These are phyloP conservation scores for Carcharodon carcharias DNA, from an alignment of 2,797 vertebrate species.

Conservation along the genomic window DNA sequence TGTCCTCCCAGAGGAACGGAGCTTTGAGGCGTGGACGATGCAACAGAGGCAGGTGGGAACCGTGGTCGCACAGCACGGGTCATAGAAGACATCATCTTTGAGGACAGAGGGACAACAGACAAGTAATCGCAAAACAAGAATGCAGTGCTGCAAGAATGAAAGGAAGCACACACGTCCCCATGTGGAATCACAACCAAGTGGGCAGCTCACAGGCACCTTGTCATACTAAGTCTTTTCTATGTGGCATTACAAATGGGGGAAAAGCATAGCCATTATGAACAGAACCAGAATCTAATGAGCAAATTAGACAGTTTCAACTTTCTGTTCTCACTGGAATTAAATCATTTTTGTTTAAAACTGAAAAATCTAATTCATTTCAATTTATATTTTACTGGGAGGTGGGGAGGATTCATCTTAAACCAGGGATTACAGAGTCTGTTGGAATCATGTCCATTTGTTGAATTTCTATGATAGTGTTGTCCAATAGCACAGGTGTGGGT, in stretches of 20 bases:
- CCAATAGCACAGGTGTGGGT: background rate
- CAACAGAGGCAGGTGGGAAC: slow-evolving; percentile 68
- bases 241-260: background rate
- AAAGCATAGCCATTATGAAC: background rate
- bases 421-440: background rate
- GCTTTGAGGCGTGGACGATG: slow-evolving; percentile 65
- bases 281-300: background rate
- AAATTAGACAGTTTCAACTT: background rate
- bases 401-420: background rate
- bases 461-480: background rate
- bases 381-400: background rate
- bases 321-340: background rate
- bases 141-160: slow-evolving; percentile 57
- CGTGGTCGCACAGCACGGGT: slow-evolving; percentile 71
- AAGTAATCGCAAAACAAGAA: slow-evolving; percentile 73
- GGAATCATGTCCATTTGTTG: background rate
- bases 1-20: slow-evolving; percentile 68
- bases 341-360: background rate
- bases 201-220: background rate
- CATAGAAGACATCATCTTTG: slow-evolving; percentile 75
- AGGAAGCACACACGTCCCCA: slow-evolving; percentile 49
- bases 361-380: background rate
- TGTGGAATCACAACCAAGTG: background rate
- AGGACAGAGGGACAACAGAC: slow-evolving; percentile 77
- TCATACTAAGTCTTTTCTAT: background rate